Evolutionary conservation across 2,113 vertebrate genomes (phyloP).

Genomic region (Calyptommatus sinebrachiatus): DNA sequence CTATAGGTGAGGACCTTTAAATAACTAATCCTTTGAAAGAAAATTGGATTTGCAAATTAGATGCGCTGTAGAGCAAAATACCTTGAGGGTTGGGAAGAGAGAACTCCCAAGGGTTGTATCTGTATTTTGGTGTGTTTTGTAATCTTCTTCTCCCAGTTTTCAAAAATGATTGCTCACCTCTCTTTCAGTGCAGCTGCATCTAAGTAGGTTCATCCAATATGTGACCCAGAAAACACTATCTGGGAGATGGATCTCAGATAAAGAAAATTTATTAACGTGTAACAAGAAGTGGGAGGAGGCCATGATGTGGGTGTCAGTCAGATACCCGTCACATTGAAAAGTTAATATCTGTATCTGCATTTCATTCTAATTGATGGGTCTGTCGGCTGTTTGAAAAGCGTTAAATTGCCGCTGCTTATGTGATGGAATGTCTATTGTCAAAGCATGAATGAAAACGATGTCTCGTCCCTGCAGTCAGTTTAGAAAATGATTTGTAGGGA

Average conservation of each 20-base stretch:
- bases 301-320: slow-evolving; percentile 44
- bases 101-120: slow-evolving; percentile 28
- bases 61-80: slow-evolving; percentile 10
- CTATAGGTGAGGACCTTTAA: slow-evolving; percentile 30
- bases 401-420: slow-evolving; percentile 70
- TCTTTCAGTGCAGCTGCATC: slow-evolving; percentile 36
- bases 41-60: slow-evolving; percentile 46
- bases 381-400: slow-evolving; percentile 70
- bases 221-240: slow-evolving; percentile 32
- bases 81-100: no score
- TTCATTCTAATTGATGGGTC: slow-evolving; percentile 73
- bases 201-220: slow-evolving; percentile 40
- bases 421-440: slow-evolving; percentile 72
- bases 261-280: slow-evolving; percentile 54
- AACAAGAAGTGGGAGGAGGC: slow-evolving; percentile 42
- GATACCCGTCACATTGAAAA: slow-evolving; percentile 59
- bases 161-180: slow-evolving; percentile 30
- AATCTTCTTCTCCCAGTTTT: neutral
- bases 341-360: slow-evolving; percentile 67
- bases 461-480: slow-evolving; percentile 48
- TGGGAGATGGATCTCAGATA: slow-evolving; percentile 39
- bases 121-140: slow-evolving; percentile 42
- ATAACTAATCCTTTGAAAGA: slow-evolving; percentile 1
- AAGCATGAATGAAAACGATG: slow-evolving; percentile 48
- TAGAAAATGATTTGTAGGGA: slow-evolving; percentile 66